Conservation (phyloP, 2,797 vertebrate genomes). For the Ficedula albicollis region DNA sequence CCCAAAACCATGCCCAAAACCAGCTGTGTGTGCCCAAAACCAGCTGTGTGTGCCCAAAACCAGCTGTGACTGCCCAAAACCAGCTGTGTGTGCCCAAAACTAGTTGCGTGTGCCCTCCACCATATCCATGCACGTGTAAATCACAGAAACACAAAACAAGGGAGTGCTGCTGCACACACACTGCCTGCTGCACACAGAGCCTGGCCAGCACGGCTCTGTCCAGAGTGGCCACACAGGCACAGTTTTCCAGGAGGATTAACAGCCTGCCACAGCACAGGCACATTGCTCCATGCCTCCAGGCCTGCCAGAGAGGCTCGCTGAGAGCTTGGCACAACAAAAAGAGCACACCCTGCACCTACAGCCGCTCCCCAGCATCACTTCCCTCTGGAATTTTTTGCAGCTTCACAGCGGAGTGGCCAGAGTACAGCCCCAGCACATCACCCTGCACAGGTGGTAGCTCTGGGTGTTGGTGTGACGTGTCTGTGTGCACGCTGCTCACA, state of each 20-base stretch:
- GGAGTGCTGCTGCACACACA: accelerated
- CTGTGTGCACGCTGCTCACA: accelerated
- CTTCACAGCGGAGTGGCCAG: neutral
- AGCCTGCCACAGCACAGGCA: too few species aligned
- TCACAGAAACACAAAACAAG: accelerated
- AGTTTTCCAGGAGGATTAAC: neutral
- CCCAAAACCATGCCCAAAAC: too few species aligned
- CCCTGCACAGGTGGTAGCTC: accelerated
- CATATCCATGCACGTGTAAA: accelerated
- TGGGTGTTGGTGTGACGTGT: accelerated
- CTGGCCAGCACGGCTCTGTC: neutral
- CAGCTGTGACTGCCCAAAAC: too few species aligned
- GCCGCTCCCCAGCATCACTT: neutral
- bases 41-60: neutral
- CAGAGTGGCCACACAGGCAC: neutral
- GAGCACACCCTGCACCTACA: accelerated
- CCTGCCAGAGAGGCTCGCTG: accelerated
- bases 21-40: too few species aligned
- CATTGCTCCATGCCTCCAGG: accelerated
- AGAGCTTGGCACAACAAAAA: neutral
- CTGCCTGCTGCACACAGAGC: neutral
- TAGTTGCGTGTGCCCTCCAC: accelerated
- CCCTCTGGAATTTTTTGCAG: accelerated
- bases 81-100: too few species aligned
- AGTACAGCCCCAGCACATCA: accelerated